Base-by-base conservation (phyloP, 2,113 vertebrate species). In the Ciconia stormi region DNA sequence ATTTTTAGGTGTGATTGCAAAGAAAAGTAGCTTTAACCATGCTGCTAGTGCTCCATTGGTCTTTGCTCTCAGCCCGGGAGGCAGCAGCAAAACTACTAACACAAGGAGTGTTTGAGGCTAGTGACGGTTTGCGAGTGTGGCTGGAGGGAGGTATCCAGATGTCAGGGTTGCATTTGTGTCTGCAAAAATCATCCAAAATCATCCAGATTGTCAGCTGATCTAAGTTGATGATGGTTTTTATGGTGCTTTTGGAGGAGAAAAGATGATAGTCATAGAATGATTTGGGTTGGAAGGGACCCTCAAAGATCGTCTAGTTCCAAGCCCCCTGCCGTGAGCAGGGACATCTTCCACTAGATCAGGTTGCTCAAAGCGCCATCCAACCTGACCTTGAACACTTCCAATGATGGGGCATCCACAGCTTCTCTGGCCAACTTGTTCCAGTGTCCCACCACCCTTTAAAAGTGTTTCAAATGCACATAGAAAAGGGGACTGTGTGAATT, bases 121-220 rank as follows among this genome's bases (percentile, higher is more conserved):
- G 23, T 40, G 66, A 34, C 0, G 5, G 25, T 61, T 91, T 44
- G 36, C 50, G 67, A 66, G 59, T 0, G 0, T n/a, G 69, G 14
- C 30, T 61, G 59, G 52, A 63, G 40, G 32, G 18, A 73, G 32
- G 9, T 49, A 42, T 40, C 46, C 10, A 15, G 25, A 22, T 69
- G 15, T 59, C 59, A 30, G 8, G 40, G 36, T 53, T 79, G 46
- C 2, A 7, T 56, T 69, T 66, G 56, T 62, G 29, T 49, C 71
- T 66, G 56, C 46, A 44, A 50, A 50, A 55, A 36, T 46, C 19
- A 86, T 34, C 11, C 25, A 9, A 36, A 25, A 13, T 58, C 8
- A 44, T 56, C 16, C 46, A 19, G 15, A 6, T 4, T 61, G 63
- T 13, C 50, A 65, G 46, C 26, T 59, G 19, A 14, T 65, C 21